Percentiles rank a stretch among this genome's conserved stretches.
These are phyloP conservation scores for Muschampia plurimacula DNA, from an alignment of 2,888 invertebrate species.

Conservation along the genomic window DNA sequence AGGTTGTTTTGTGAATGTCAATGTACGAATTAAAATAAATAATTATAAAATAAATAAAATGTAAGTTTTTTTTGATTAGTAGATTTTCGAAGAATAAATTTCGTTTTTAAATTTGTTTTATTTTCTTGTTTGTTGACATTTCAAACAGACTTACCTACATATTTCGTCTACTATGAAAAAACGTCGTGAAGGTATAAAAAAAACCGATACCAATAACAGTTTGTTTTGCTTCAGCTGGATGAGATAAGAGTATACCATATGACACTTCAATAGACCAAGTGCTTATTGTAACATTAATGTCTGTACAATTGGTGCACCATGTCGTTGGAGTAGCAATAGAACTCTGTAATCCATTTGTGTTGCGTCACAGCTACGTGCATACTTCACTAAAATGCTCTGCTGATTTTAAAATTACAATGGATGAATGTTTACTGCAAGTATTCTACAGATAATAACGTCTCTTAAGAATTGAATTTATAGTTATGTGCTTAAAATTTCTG, in stretches of 20 bases:
- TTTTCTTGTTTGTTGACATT: too few relatives aligned
- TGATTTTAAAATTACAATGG: not conserved
- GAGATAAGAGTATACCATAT: not conserved
- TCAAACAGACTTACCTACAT: too few relatives aligned
- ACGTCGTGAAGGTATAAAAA: too few relatives aligned
- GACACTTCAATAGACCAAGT: not conserved
- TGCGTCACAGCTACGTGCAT: conserved; percentile 21
- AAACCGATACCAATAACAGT: not conserved
- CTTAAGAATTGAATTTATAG: not conserved
- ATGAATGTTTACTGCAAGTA: not conserved
- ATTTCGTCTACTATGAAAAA: too few relatives aligned
- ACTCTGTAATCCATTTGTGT: conserved; percentile 9
- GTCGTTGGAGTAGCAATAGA: conserved; percentile 15
- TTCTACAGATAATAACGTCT: too few relatives aligned
- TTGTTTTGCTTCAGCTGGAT: not conserved
- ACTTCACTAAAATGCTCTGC: conserved; percentile 9
- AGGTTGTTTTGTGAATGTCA: too few relatives aligned
- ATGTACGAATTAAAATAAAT: too few relatives aligned
- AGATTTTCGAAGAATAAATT: too few relatives aligned
- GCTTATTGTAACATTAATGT: conserved; percentile 7
- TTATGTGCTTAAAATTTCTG: not conserved
- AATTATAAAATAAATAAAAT: too few relatives aligned
- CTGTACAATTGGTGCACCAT: conserved; percentile 17
- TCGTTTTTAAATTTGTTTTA: too few relatives aligned
- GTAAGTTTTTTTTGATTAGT: too few relatives aligned